Conservation (phyloP, 92 coral and sea anemone genomes). For the Phenganax stokvisi region DNA sequence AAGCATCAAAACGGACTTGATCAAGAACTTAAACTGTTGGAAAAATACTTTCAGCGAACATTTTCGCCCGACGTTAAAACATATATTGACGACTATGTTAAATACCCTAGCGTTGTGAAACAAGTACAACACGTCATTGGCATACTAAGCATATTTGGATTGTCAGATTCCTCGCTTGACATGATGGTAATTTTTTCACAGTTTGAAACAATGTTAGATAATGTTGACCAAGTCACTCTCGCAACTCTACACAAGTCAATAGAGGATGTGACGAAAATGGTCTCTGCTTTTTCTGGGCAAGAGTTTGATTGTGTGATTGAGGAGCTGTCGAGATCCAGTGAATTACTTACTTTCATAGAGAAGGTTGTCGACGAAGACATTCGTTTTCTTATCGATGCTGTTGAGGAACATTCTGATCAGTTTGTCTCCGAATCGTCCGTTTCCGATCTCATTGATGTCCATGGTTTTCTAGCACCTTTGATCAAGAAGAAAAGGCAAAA, state of each 20-base stretch:
- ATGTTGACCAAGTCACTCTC: slow-evolving; percentile 3
- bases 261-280: slow-evolving; percentile 41
- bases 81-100: slow-evolving; percentile 41
- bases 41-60: slow-evolving; percentile 18
- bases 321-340: slow-evolving; percentile 62
- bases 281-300: slow-evolving; percentile 40
- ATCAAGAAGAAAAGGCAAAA: slow-evolving; percentile 52
- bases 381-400: slow-evolving; percentile 81
- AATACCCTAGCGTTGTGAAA: slow-evolving; percentile 43
- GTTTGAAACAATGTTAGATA: slow-evolving; percentile 15
- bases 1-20: slow-evolving; percentile 35
- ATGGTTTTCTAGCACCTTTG: slow-evolving; percentile 67
- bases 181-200: slow-evolving; percentile 23
- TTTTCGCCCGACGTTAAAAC: slow-evolving; percentile 10
- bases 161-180: slow-evolving; percentile 4
- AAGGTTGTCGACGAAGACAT: slow-evolving; percentile 88
- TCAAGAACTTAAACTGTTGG: slow-evolving; percentile 52
- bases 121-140: slow-evolving; percentile 48
- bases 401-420: slow-evolving; percentile 95
- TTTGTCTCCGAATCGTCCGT: slow-evolving; percentile 82
- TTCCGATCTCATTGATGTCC: slow-evolving; percentile 87
- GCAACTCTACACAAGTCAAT: slow-evolving; percentile 35
- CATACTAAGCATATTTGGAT: slow-evolving; percentile 55
- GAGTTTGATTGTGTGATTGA: slow-evolving; percentile 53
- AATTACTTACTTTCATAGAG: slow-evolving; percentile 56